Evolutionary conservation across 2,113 vertebrate genomes (phyloP), one percentile per base, ranked within the genome.

Genomic region (Chelonoidis abingdonii): DNA sequence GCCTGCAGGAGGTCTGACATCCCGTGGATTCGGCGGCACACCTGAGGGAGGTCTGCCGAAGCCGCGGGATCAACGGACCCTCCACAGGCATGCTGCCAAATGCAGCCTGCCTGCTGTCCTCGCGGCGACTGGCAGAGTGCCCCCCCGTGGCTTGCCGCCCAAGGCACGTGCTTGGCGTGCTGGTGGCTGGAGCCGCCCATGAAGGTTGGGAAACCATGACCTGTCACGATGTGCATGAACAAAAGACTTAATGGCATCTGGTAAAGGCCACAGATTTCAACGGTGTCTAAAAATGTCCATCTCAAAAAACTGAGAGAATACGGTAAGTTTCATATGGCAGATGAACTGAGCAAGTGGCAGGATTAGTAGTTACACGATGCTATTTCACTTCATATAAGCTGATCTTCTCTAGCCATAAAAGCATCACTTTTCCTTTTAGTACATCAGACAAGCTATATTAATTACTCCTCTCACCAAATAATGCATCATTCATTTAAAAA

Each of bases 281-380:
- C 52, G 29, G 29, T n/a, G 3, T 78, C 4, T 54, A 59, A 53
- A 50, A 25, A 50, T 10, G 81, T 89, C 49, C 56, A 80, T 11
- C 10, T 44, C 75, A n/a, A 14, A 31, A 53, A 10, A 44, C 41
- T 49, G 31, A 84, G 83, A 24, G 29, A 72, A 0, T 14, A n/a
- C n/a, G n/a, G n/a, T n/a, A 54, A 2, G 0, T 49, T 29, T 69
- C 5, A 52, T 0, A 0, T 5, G 22, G 6, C 49, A 82, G 21
- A 25, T 9, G 80, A 84, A 22, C 50, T 0, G 0, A 41, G 59
- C 24, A 1, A 2, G n/a, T 59, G 65, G 76, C 29, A 54, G 41
- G n/a, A n/a, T 35, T 6, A 22, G 49, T 44, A 78, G 59, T 9
- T 24, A 86, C 57, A 69, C 62, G 72, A 31, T 84, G 31, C 53